Conservation (phyloP, 2,888 invertebrate genomes). For the Allolobophora icterica region DNA sequence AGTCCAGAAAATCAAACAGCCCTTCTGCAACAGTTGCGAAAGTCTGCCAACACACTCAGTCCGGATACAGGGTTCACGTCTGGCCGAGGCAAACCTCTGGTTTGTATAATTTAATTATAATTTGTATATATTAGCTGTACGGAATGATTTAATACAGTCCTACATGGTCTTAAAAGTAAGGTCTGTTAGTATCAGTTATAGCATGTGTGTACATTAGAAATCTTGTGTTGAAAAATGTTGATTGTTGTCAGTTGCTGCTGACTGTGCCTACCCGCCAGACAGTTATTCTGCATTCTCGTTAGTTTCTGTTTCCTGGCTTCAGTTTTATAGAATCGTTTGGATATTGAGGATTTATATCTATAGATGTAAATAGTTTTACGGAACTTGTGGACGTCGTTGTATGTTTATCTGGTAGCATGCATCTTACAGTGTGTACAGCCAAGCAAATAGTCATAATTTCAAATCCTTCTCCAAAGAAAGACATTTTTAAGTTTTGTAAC, state of each 20-base stretch:
- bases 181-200: not conserved
- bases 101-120: too few species aligned
- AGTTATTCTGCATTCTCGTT: not conserved
- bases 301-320: not conserved
- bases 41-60: slow-evolving; percentile 53
- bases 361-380: too few species aligned
- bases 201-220: not conserved
- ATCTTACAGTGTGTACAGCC: too few species aligned
- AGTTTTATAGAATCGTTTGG: not conserved
- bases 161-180: not conserved
- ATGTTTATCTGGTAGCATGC: too few species aligned
- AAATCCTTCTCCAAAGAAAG: too few species aligned
- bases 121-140: slow-evolving; percentile 45
- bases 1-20: slow-evolving; percentile 57
- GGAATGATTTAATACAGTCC: not conserved
- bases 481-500: too few species aligned
- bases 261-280: not conserved
- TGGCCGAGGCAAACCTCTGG: slow-evolving; percentile 59
- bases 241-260: too few species aligned
- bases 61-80: slow-evolving; percentile 60
- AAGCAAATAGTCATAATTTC: too few species aligned
- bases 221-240: too few species aligned
- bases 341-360: too few species aligned
- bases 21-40: slow-evolving; percentile 61
- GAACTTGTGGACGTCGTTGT: too few species aligned